Percentiles rank a stretch among this genome's conserved stretches.
Evolutionary conservation across 2,888 invertebrate genomes (phyloP).

Genomic region (Eupithecia subfuscata): DNA sequence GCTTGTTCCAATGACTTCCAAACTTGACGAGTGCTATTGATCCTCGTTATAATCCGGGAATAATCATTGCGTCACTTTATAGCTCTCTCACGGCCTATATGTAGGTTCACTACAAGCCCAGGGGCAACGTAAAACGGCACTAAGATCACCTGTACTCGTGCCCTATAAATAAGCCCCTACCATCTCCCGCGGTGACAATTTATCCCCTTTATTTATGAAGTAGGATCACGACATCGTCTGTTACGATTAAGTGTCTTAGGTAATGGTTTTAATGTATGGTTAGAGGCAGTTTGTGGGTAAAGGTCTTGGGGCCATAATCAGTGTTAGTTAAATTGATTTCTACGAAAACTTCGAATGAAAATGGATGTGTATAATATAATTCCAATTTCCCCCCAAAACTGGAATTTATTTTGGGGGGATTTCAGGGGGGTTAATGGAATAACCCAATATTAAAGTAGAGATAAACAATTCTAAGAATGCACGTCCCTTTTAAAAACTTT

Average conservation of each 20-base stretch:
- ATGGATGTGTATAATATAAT: not conserved
- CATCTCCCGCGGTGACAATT: slow-evolving; percentile 62
- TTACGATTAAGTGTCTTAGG: slow-evolving; percentile 38
- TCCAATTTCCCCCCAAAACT: no score
- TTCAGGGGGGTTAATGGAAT: no score
- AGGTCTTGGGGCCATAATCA: not conserved
- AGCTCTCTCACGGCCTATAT: slow-evolving; percentile 61
- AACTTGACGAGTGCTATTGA: no score
- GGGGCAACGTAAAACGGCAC: slow-evolving; percentile 69
- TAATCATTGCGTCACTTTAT: slow-evolving; percentile 40
- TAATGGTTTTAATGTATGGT: slow-evolving; percentile 14
- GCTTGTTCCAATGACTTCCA: no score
- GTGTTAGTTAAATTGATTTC: not conserved
- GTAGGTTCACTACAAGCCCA: slow-evolving; percentile 52
- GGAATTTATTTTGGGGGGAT: no score
- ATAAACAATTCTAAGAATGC: no score
- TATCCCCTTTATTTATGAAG: slow-evolving; percentile 70
- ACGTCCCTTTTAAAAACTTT: no score
- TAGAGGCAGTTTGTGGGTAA: slow-evolving; percentile 8
- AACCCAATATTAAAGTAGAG: no score
- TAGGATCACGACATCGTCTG: slow-evolving; percentile 48
- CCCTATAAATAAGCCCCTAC: slow-evolving; percentile 68
- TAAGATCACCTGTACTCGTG: slow-evolving; percentile 69
- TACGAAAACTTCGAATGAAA: not conserved
- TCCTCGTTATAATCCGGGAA: not conserved